A percentile compares a stretch with the other conserved stretches of the same genome.
These are phyloP conservation scores for Idaea dimidiata DNA, from an alignment of 2,888 invertebrate species.

Conservation along the genomic window DNA sequence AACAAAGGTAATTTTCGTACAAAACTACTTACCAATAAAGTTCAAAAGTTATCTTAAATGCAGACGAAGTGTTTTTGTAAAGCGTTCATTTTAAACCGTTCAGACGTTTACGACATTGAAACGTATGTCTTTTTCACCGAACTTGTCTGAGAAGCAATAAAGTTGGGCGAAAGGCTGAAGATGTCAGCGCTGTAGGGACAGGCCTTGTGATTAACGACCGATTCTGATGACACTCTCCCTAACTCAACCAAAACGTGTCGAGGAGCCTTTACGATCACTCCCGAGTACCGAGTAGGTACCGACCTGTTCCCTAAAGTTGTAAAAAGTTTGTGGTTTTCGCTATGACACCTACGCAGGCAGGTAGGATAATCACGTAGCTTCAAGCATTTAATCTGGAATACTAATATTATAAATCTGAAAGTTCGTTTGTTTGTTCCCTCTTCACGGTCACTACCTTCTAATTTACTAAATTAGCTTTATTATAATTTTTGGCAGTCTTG, in stretches of 20 bases:
- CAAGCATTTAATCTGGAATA: neutral
- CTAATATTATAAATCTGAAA: neutral
- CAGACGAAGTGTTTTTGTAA: conserved; percentile 39
- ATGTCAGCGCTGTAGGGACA: conserved; percentile 56
- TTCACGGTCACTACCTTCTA: no score
- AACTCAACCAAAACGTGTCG: conserved; percentile 14
- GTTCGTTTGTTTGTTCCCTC: no score
- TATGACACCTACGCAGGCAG: conserved; percentile 14
- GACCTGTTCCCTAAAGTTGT: conserved; percentile 18
- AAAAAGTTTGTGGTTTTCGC: conserved; percentile 23
- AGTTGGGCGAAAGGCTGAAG: conserved; percentile 49
- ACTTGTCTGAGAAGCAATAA: conserved; percentile 57
- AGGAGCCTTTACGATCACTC: conserved; percentile 17
- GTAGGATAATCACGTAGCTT: conserved; percentile 18
- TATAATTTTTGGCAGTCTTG: neutral
- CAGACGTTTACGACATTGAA: conserved; percentile 51
- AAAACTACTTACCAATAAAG: neutral
- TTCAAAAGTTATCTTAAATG: conserved; percentile 22
- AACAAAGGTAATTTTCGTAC: neutral
- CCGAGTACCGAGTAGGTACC: conserved; percentile 9
- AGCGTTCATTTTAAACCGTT: conserved; percentile 52
- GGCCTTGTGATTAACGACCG: conserved; percentile 61
- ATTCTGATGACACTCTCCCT: conserved; percentile 42
- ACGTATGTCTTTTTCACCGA: conserved; percentile 52
- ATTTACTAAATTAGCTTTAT: neutral